A percentile compares a stretch with the other conserved stretches of the same genome.
phyloP scores from a whole-genome alignment of 2,888 invertebrate genomes.

The Mesoligia furuncula region DNA sequence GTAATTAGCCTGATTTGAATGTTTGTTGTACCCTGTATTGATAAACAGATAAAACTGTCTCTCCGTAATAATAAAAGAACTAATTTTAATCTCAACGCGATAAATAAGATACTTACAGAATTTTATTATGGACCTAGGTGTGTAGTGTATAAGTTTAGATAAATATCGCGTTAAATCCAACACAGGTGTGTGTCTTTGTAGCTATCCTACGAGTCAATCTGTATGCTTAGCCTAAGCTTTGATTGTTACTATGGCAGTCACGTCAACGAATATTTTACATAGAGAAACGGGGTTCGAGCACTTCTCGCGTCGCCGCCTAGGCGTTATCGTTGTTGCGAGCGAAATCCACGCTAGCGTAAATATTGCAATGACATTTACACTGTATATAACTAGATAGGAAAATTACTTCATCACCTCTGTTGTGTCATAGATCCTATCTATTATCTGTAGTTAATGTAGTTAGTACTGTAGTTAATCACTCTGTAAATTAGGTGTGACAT shows the following conservation, averaged over 20 bases:
- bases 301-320: not conserved
- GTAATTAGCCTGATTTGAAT: slow-evolving; percentile 35
- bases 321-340: slow-evolving; percentile 23
- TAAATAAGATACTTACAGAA: not conserved
- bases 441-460: no score
- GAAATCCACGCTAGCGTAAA: slow-evolving; percentile 17
- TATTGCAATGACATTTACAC: slow-evolving; percentile 20
- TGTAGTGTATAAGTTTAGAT: slow-evolving; percentile 18
- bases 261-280: slow-evolving; percentile 51
- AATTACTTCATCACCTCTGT: slow-evolving; percentile 17
- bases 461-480: slow-evolving; percentile 23
- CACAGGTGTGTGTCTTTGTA: slow-evolving; percentile 38
- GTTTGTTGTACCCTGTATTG: not conserved
- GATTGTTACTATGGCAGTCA: slow-evolving; percentile 46
- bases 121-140: slow-evolving; percentile 15
- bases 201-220: slow-evolving; percentile 18
- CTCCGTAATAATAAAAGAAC: not conserved
- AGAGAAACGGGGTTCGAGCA: slow-evolving; percentile 40
- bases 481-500: slow-evolving; percentile 31
- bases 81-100: slow-evolving; percentile 9
- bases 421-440: slow-evolving; percentile 22
- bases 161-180: slow-evolving; percentile 22
- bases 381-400: slow-evolving; percentile 15
- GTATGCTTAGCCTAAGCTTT: slow-evolving; percentile 35
- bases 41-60: slow-evolving; percentile 39